Evolutionary conservation across 1,140 invertebrate species (phyloP).

Genomic region (Phymorhynchus buccinoides): DNA sequence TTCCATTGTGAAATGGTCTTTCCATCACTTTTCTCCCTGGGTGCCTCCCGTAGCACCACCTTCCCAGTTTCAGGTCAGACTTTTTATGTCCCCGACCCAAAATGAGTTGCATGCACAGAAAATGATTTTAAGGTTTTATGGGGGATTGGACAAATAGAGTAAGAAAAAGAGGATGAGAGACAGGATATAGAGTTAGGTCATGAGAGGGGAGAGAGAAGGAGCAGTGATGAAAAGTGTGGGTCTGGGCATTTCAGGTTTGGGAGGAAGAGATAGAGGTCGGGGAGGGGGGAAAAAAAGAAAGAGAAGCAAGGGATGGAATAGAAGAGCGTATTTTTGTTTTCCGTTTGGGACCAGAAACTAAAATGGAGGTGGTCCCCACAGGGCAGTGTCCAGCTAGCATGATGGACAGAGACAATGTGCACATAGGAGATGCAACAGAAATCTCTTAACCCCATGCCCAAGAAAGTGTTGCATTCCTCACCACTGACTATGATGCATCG

Average conservation of each 20-base stretch:
- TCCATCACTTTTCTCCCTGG: background rate
- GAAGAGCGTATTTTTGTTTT: background rate
- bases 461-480: no score
- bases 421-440: no score
- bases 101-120: conserved; percentile 7
- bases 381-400: background rate
- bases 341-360: background rate
- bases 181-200: background rate
- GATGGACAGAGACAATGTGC: background rate
- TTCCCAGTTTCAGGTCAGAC: background rate
- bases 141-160: background rate
- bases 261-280: no score
- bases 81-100: background rate
- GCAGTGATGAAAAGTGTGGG: no score
- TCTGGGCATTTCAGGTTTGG: no score
- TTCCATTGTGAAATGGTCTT: background rate
- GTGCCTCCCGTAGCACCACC: background rate
- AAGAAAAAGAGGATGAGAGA: background rate
- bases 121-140: background rate
- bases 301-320: no score
- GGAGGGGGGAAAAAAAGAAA: no score
- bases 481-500: no score
- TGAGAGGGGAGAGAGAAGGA: background rate
- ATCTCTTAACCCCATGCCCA: no score
- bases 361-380: background rate